Evolutionary conservation across 2,888 invertebrate species (phyloP).

Genomic region (Chorisops tibialis): DNA sequence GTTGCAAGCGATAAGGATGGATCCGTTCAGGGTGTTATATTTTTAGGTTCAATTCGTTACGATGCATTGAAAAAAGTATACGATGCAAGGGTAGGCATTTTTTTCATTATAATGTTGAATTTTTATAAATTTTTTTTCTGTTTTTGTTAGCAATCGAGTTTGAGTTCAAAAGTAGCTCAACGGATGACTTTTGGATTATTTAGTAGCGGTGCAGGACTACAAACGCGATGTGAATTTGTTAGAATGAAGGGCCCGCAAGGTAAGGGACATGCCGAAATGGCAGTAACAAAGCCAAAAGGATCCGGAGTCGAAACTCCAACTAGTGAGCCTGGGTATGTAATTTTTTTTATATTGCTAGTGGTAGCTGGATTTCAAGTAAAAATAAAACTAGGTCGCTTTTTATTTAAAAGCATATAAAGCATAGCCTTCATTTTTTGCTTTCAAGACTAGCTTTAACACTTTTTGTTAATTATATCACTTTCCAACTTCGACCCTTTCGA

Average conservation of each 20-base stretch:
- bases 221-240: slow-evolving; percentile 91
- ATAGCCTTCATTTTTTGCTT: too few relatives aligned
- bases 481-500: too few relatives aligned
- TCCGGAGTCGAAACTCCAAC: slow-evolving; percentile 93
- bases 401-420: too few relatives aligned
- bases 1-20: slow-evolving; percentile 88
- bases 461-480: too few relatives aligned
- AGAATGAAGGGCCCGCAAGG: slow-evolving; percentile 97
- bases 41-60: slow-evolving; percentile 95
- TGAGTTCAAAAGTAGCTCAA: slow-evolving; percentile 92
- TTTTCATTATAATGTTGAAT: neutral
- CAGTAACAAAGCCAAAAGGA: slow-evolving; percentile 86
- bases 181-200: slow-evolving; percentile 92
- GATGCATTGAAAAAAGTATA: slow-evolving; percentile 96
- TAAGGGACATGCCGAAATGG: slow-evolving; percentile 97
- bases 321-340: slow-evolving; percentile 71
- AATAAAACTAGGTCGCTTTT: too few relatives aligned
- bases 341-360: too few relatives aligned
- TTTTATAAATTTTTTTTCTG: neutral
- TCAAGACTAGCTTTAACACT: too few relatives aligned
- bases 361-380: too few relatives aligned
- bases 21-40: slow-evolving; percentile 87
- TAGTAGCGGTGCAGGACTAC: slow-evolving; percentile 67
- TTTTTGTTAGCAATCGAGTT: slow-evolving; percentile 72
- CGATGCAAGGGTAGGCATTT: slow-evolving; percentile 79